Base-by-base conservation (phyloP, 2,888 invertebrate species). In the Dynastes maya region DNA sequence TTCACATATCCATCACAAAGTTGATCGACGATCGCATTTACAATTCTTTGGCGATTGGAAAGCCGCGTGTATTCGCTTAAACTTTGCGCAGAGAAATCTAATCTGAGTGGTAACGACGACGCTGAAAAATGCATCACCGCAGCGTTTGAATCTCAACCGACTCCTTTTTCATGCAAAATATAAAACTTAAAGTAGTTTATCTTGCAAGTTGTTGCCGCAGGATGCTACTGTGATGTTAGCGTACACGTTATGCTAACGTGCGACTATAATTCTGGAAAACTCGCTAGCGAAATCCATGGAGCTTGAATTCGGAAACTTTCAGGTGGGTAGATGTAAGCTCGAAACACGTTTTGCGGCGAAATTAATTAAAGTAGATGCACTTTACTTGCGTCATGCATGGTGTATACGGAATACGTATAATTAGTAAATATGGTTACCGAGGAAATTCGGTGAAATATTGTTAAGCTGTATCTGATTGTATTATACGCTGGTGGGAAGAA, bases 111-210 rank as follows among this genome's bases (percentile, higher is more conserved):
- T 51, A 53, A 70, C 53, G 68, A 13, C 32, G 32, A 70, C 51
- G 4, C 53, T 37, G 45, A 55, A 70, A 70, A 70, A 27, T 70
- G 53, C 32, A 70, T 55, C 32, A 16, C n/a, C 13, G 27, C 55
- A 53, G 6, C 9, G n/a, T 13, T 55, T n/a, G 53, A 53, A 70
- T 70, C 29, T n/a, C 6, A 32, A 53, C 29, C n/a, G 6, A 32
- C 32, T 70, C 13, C 32, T 70, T 45, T 55, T n/a, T 2, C n/a
- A 53, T 53, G 53, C 1, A 53, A 55, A 70, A 27, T 70, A 70
- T 51, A 55, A 70, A 53, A 70, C 16, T 32, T 70, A 70, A 70
- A 53, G 51, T 70, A 51, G 70, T 55, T 70, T 70, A 32, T 70
- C 45, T 70, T 53, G 53, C 13, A n/a, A 32, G 11, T 8, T 16